Evolutionary conservation across 2,888 invertebrate species (phyloP), one percentile per base, ranked within the genome.

Genomic region (Melinaea marsaeus): DNA sequence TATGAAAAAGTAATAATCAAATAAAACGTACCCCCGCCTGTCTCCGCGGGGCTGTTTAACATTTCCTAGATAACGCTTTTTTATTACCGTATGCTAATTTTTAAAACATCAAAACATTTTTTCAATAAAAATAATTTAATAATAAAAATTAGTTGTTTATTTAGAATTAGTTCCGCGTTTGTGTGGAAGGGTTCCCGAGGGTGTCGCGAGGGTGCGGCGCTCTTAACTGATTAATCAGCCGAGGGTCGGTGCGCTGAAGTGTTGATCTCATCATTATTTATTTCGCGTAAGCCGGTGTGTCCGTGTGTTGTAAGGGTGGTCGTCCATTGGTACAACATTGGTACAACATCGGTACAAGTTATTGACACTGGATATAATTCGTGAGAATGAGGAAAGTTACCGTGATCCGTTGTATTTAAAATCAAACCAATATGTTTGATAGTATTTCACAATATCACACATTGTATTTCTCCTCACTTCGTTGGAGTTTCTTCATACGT

Each of bases 1-100:
- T 67, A 71, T 70, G 71, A 74, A 74, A 74, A 71, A 72, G 69
- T 71, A 69, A 75, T 75, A 69, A 69, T 68, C 69, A 66, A 67
- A 72, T 72, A 70, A 69, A 65, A 70, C 68, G 64, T 60, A 61
- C 64, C 56, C 63, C 68, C 60, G 63, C 55, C 61, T 54, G 54
- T 57, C 64, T 61, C 22, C 61, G 64, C 64, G 59, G 60, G 66
- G 61, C 64, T 61, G 54, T 61, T 59, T 58, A 54, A 51, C 59
- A 51, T 51, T 63, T 55, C 47, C 55, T 57, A 68, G 64, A 66
- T 66, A 66, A 60, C 60, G 55, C 58, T 37, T 57, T 63, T 68
- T 65, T 67, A 67, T 63, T 58, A 59, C n/a, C 55, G 62, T 60
- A 60, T 45, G 56, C 48, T n/a, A 58, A 55, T 33, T 57, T 59